A percentile compares a stretch with the other conserved stretches of the same genome.
These are phyloP conservation scores for Clivina fossor DNA, from an alignment of 2,888 invertebrate species.

Conservation along the genomic window DNA sequence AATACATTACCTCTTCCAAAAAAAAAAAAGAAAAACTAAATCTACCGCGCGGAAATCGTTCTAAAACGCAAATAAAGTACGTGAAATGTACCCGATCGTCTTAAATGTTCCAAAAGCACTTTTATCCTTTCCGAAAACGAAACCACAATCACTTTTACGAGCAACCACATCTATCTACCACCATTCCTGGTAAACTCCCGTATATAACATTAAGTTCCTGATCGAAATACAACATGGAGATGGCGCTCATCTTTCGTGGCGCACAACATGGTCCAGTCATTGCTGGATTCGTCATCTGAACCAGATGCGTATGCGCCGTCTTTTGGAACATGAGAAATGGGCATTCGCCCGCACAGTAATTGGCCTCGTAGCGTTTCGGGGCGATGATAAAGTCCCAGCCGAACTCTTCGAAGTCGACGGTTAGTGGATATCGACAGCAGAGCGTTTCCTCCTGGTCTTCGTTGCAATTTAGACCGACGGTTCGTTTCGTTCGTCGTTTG, in stretches of 20 bases:
- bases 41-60: no score
- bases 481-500: slow-evolving; percentile 71
- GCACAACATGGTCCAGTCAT: slow-evolving; percentile 91
- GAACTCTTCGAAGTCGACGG: slow-evolving; percentile 91
- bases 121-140: background rate
- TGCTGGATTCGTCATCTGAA: slow-evolving; percentile 75
- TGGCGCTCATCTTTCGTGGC: slow-evolving; percentile 82
- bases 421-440: slow-evolving; percentile 92
- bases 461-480: slow-evolving; percentile 80
- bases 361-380: slow-evolving; percentile 91
- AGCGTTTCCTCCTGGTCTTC: slow-evolving; percentile 73
- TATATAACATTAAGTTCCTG: slow-evolving; percentile 84
- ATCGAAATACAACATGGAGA: slow-evolving; percentile 91
- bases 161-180: slow-evolving; percentile 91
- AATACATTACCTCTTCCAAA: no score
- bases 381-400: slow-evolving; percentile 99
- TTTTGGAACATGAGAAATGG: slow-evolving; percentile 83
- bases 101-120: no score
- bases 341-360: slow-evolving; percentile 96
- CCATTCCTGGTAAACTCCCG: slow-evolving; percentile 90
- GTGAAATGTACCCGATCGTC: no score
- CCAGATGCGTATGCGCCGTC: slow-evolving; percentile 85
- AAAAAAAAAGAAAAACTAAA: no score
- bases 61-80: no score
- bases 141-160: slow-evolving; percentile 64